Base-by-base conservation (phyloP, 2,888 invertebrate genomes). In the Meliscaeva auricollis region DNA sequence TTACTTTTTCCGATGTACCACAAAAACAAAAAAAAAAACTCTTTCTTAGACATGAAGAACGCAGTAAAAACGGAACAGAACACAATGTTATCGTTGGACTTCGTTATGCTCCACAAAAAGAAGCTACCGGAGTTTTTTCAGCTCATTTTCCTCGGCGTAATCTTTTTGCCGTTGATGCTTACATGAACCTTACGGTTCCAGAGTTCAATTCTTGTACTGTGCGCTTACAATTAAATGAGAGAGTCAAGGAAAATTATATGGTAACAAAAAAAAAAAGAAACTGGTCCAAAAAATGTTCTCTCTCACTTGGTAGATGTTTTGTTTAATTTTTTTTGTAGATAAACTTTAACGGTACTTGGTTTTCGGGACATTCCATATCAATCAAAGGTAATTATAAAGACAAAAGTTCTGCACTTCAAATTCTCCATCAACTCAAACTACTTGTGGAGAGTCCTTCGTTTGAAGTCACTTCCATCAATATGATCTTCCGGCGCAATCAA, bases 311-410 rank as follows among this genome's bases (percentile, higher is more conserved):
- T n/a, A 54, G 26, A 26, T 26, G 8, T 17, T 46, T 17, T 56
- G 32, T 58, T 38, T 3, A 9, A 38, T 11, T 48, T 20, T 54
- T 35, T 17, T 15, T 70, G 15, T 88, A 96, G 96, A 93, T 96
- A 30, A 95, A 96, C 88, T 93, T 96, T 46, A 93, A 93, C 32
- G 96, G 96, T 0, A 94, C 95, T 0, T 97, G 97, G 97, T 97
- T 97, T 90, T 96, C 96, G 56, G 96, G 96, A 0, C 92, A 92
- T 73, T 90, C 91, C 0, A 89, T 96, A 87, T 94, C 94, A 52
- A 93, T 95, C 1, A 94, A 94, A 87, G 97, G 96, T 0, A 93
- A 94, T 1, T 97, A 97, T 90, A 94, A 95, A 87, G 96, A 97
- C 90, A 94, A 94, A 88, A 96, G 96, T 0, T 94, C 94, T 4